These are phyloP conservation scores for Sebastes matsubarae DNA, from an alignment of 2,797 vertebrate species.

Conservation along the genomic window DNA sequence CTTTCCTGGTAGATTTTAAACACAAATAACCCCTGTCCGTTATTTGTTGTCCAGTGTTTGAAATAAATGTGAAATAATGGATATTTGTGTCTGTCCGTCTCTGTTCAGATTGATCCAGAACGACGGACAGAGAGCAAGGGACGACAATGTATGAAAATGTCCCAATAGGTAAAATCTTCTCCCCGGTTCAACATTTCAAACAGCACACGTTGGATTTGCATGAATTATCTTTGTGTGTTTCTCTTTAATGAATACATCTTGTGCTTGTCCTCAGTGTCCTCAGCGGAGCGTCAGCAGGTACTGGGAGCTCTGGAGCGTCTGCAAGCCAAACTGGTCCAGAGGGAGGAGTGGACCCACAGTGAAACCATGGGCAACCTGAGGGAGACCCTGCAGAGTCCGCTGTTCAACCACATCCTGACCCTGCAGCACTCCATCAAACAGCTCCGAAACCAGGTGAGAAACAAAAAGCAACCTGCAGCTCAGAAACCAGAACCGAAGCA, in stretches of 20 bases:
- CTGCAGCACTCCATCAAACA: slow-evolving; percentile 95
- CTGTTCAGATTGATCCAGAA: slow-evolving; percentile 29
- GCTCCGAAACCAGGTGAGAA: slow-evolving; percentile 88
- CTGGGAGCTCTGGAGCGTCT: slow-evolving; percentile 92
- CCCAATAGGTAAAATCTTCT: slow-evolving; percentile 69
- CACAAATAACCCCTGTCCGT: not conserved
- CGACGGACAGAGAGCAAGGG: not conserved
- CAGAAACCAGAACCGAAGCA: too few relatives aligned
- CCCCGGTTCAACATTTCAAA: not conserved
- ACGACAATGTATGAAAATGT: slow-evolving; percentile 81
- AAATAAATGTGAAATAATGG: not conserved
- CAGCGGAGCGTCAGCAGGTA: slow-evolving; percentile 90
- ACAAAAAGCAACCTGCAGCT: too few relatives aligned
- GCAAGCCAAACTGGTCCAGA: slow-evolving; percentile 88
- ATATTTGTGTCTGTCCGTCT: not conserved
- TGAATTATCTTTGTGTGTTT: not conserved
- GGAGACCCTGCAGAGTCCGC: slow-evolving; percentile 89
- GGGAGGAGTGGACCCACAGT: slow-evolving; percentile 88
- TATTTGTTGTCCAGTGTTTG: not conserved
- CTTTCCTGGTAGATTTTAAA: not conserved
- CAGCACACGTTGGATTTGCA: not conserved
- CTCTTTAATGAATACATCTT: not conserved
- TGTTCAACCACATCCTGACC: slow-evolving; percentile 93
- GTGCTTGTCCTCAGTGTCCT: slow-evolving; percentile 60
- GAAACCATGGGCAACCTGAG: slow-evolving; percentile 84